phyloP scores from a whole-genome alignment of 2,797 vertebrate species.

The Lepidocolaptes lacrymiger region DNA sequence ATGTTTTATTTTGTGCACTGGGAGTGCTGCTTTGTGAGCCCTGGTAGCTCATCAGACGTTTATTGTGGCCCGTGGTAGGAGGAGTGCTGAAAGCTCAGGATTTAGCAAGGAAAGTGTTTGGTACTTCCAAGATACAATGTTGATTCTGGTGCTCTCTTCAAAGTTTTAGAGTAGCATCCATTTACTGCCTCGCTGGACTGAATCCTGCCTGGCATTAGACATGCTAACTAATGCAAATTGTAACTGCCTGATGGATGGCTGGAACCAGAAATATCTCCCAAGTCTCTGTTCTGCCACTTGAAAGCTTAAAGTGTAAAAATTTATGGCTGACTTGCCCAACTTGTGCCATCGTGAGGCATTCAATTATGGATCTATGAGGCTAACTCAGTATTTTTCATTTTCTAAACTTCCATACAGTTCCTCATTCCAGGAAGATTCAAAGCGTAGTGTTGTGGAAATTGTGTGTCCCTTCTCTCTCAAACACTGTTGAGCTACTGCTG shows the following conservation, averaged over 20 bases:
- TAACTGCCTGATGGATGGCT: slow-evolving; percentile 54
- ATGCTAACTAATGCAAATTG: slow-evolving; percentile 53
- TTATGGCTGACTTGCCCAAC: slow-evolving; percentile 34
- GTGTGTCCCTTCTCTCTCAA: slow-evolving; percentile 10
- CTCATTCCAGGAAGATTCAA: slow-evolving; percentile 52
- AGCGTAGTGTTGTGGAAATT: slow-evolving; percentile 48
- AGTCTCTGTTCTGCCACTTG: slow-evolving; percentile 48
- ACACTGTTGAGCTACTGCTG: neutral
- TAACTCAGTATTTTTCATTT: slow-evolving; percentile 61
- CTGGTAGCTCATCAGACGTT: neutral
- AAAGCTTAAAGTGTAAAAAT: slow-evolving; percentile 43
- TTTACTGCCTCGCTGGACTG: slow-evolving; percentile 44
- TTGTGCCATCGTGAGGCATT: neutral
- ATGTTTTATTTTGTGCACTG: neutral
- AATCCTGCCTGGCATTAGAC: slow-evolving; percentile 19
- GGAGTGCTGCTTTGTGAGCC: neutral
- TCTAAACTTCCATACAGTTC: slow-evolving; percentile 49
- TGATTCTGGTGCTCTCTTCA: slow-evolving; percentile 8
- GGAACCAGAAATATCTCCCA: slow-evolving; percentile 26
- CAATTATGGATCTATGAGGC: slow-evolving; percentile 32
- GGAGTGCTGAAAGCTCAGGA: neutral
- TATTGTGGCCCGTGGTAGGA: neutral
- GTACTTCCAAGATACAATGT: neutral
- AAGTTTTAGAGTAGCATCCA: slow-evolving; percentile 44
- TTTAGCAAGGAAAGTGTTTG: neutral